phyloP scores from a whole-genome alignment of 1,140 invertebrate species.

The Fopius arisanus region DNA sequence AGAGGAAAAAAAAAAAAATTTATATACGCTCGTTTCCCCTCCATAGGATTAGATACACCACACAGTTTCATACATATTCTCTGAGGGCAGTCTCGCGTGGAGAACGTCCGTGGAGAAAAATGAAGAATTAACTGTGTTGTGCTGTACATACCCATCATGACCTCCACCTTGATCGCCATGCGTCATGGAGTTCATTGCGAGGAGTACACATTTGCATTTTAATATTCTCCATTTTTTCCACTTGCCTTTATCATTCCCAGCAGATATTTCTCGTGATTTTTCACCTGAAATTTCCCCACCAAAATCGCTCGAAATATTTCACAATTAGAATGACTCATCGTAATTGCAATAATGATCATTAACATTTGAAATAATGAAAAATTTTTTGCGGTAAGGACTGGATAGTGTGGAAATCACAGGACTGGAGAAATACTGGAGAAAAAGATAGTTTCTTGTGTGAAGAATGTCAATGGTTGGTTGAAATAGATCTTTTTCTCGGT shows the following conservation, averaged over 20 bases:
- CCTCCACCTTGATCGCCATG: slow-evolving; percentile 8
- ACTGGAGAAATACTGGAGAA: no score
- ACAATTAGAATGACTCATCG: no score
- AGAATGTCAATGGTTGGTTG: no score
- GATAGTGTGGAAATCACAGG: no score
- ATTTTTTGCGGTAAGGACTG: no score
- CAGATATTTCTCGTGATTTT: no score
- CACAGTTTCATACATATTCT: slow-evolving; percentile 1
- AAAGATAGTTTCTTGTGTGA: no score
- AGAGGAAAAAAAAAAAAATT: neutral
- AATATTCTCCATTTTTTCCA: neutral
- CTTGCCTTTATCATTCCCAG: neutral
- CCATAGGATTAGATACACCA: neutral
- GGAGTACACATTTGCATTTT: neutral
- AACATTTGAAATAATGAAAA: no score
- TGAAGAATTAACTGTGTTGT: slow-evolving; percentile 11
- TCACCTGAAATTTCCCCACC: no score
- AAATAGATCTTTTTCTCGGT: no score
- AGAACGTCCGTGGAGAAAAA: slow-evolving; percentile 4
- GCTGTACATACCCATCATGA: neutral
- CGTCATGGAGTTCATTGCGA: slow-evolving; percentile 8
- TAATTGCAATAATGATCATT: no score
- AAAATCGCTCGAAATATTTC: no score
- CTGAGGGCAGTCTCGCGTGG: slow-evolving; percentile 12
- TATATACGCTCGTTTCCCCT: neutral